Percentiles rank a stretch among this genome's conserved stretches.
phyloP scores from a whole-genome alignment of 2,888 invertebrate genomes.

The Gastrophysa polygoni region DNA sequence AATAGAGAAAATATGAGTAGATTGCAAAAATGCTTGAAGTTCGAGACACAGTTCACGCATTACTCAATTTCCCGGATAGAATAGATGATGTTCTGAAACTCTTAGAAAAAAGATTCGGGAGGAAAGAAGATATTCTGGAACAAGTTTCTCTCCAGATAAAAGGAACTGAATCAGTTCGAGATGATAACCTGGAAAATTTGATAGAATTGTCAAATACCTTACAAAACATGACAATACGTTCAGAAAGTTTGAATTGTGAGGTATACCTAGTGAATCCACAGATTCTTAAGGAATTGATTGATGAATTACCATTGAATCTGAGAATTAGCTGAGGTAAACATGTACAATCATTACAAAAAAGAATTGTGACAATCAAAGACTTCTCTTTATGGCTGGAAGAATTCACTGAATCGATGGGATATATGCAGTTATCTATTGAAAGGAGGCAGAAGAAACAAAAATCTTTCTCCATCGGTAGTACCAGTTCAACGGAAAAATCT shows the following conservation, averaged over 20 bases:
- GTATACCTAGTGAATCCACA: not conserved
- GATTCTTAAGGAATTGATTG: not conserved
- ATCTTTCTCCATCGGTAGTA: not conserved
- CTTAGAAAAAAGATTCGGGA: not conserved
- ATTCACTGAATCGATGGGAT: not conserved
- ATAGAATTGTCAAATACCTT: not conserved
- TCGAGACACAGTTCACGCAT: not conserved
- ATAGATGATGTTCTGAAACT: not conserved
- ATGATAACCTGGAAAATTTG: not conserved
- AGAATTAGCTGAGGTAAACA: not conserved
- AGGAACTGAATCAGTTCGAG: not conserved
- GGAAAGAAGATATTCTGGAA: not conserved
- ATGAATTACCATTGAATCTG: not conserved
- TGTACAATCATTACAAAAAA: not conserved
- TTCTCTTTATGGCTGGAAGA: not conserved
- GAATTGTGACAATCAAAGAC: not conserved
- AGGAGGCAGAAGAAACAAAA: not conserved
- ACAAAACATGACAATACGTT: not conserved
- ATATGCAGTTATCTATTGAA: not conserved
- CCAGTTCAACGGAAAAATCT: conserved; percentile 1
- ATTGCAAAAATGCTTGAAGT: not conserved
- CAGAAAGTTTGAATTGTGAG: not conserved
- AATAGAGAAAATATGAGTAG: not conserved
- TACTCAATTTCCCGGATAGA: not conserved
- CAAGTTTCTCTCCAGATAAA: not conserved